These are phyloP conservation scores for Drosophila watanabei DNA, from an alignment of 1,140 invertebrate genomes.

Conservation along the genomic window DNA sequence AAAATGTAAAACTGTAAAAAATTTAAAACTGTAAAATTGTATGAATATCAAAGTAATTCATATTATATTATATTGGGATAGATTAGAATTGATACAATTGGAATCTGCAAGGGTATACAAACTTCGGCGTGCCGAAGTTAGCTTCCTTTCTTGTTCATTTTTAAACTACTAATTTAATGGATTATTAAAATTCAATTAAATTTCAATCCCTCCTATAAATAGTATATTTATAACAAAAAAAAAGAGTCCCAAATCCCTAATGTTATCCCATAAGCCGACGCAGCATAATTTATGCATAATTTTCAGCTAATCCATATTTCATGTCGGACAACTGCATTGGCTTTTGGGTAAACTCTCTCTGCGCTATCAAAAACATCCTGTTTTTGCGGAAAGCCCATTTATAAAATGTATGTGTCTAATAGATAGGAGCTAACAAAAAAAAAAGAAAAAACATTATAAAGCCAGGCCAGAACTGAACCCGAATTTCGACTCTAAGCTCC, in stretches of 20 bases:
- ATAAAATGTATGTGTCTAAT: constrained; percentile 50
- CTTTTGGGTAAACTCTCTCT: constrained; percentile 18
- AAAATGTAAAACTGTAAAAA: too few relatives aligned
- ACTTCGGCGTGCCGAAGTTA: too few relatives aligned
- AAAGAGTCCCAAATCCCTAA: constrained; percentile 21
- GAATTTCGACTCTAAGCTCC: constrained; percentile 55
- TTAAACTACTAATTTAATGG: not conserved
- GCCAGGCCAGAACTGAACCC: constrained; percentile 21
- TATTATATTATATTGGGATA: too few relatives aligned
- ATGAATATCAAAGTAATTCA: too few relatives aligned
- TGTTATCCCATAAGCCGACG: constrained; percentile 23
- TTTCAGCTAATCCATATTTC: constrained; percentile 54
- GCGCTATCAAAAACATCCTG: constrained; percentile 61
- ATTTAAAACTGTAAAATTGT: too few relatives aligned
- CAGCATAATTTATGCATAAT: constrained; percentile 50
- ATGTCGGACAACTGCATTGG: constrained; percentile 47
- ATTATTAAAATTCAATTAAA: not conserved
- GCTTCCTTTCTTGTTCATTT: too few relatives aligned
- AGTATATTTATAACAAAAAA: constrained; percentile 9
- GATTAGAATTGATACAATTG: too few relatives aligned
- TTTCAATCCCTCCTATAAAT: not conserved
- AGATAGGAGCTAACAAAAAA: constrained; percentile 26
- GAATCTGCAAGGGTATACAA: too few relatives aligned
- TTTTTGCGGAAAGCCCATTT: constrained; percentile 59
- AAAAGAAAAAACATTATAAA: not conserved